Base-by-base conservation (phyloP, 2,888 invertebrate species). In the Nezara viridula region DNA sequence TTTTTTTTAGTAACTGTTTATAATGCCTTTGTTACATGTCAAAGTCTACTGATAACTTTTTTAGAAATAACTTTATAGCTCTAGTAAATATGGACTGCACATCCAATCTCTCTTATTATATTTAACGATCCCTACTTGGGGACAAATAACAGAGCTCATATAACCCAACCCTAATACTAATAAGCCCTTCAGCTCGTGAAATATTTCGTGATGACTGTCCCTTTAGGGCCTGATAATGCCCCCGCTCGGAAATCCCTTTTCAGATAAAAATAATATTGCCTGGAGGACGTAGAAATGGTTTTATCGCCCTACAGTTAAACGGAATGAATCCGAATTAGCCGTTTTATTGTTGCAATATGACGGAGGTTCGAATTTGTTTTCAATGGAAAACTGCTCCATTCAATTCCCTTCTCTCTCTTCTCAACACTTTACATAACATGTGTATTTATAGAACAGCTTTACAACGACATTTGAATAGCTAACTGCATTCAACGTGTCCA, bases 301-400 rank as follows among this genome's bases (percentile, higher is more conserved):
- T 81, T 81, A 81, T 81, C 44, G 81, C 44, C 12, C n/a, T 5
- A 12, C 81, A 44, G 44, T 44, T 44, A 81, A 47, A 81, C n/a
- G 44, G n/a, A 81, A 81, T 81, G 81, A 81, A 81, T 81, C 44
- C n/a, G n/a, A 81, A 81, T 47, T 44, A 81, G 81, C 81, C 3
- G 81, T 47, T 81, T 81, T 81, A 81, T 40, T 81, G 44, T 47
- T 12, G 44, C 44, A 44, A 81, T 44, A 24, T 44, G 44, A 44
- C 2, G 16, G 12, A 7, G n/a, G 0, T 9, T 4, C n/a, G 37
- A 21, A 47, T 81, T 81, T n/a, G 81, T 81, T 81, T 81, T 81
- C 40, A 81, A 81, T 81, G 44, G n/a, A n/a, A 44, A 6, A 9
- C 32, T 12, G 1, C 21, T 40, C 14, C 16, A 24, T 47, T n/a